Conservation (phyloP, 2,113 vertebrate species). For the Cyphomyrus plagiostoma region DNA sequence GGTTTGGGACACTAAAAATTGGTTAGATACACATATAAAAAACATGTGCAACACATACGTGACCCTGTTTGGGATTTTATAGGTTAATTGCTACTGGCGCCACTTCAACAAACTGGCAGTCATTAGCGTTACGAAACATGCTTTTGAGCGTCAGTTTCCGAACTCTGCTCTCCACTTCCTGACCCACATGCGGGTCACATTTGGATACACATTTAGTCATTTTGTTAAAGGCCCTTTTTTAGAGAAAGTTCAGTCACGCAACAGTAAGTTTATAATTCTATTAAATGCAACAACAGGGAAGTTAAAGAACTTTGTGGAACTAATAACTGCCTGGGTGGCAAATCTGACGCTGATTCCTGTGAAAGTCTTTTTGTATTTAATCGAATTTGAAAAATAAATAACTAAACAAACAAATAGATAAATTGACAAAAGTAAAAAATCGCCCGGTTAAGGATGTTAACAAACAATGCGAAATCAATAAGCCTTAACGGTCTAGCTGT, state of each 20-base stretch:
- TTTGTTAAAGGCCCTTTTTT: not conserved
- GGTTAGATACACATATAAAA: not conserved
- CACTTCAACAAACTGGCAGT: not conserved
- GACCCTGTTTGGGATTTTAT: not conserved
- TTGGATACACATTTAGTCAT: not conserved
- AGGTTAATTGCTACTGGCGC: not conserved
- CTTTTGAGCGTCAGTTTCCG: not conserved
- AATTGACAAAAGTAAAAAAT: not conserved
- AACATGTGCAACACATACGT: not conserved
- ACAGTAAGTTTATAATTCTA: not conserved
- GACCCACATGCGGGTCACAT: not conserved
- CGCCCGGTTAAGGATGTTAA: not conserved
- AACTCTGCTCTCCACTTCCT: not conserved
- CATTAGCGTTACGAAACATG: not conserved
- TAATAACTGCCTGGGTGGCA: not conserved
- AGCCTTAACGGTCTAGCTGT: not conserved
- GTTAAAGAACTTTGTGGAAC: conserved; percentile 11
- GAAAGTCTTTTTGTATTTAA: not conserved
- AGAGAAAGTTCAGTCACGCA: not conserved
- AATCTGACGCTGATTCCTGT: not conserved
- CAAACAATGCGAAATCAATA: conserved; percentile 11
- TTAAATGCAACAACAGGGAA: not conserved
- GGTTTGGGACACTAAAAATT: not conserved
- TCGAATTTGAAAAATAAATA: not conserved
- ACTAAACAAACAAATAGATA: not conserved